Evolutionary conservation across 2,888 invertebrate species (phyloP).

Genomic region (Dynastes grantii): DNA sequence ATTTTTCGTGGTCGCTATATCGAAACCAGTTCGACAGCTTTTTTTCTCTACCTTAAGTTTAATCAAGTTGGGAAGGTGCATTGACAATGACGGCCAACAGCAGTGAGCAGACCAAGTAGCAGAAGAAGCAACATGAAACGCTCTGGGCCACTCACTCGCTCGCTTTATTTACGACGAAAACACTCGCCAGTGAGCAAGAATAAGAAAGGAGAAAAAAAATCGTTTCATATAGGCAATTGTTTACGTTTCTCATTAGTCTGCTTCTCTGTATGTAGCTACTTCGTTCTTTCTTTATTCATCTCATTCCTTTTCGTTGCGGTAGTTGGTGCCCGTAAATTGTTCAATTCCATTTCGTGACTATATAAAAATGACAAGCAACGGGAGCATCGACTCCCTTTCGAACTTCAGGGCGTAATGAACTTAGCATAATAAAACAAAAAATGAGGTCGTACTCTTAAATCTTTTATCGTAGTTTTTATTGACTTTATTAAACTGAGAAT

Average conservation of each 20-base stretch:
- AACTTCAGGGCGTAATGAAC: slow-evolving; percentile 28
- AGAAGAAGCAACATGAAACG: slow-evolving; percentile 28
- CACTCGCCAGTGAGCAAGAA: slow-evolving; percentile 43
- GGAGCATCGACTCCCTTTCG: slow-evolving; percentile 32
- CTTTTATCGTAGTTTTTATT: not conserved
- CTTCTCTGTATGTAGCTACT: slow-evolving; percentile 6
- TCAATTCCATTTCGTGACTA: slow-evolving; percentile 38
- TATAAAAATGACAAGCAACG: slow-evolving; percentile 41
- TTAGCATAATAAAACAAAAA: slow-evolving; percentile 18
- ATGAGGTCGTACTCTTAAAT: slow-evolving; percentile 3
- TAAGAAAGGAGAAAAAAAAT: slow-evolving; percentile 30
- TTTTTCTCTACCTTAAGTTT: slow-evolving; percentile 46
- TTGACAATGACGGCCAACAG: slow-evolving; percentile 39
- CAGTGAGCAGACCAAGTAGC: slow-evolving; percentile 43
- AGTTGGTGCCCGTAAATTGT: slow-evolving; percentile 7
- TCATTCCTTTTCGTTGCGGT: slow-evolving; percentile 10
- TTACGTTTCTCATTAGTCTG: slow-evolving; percentile 40
- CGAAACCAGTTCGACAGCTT: slow-evolving; percentile 42
- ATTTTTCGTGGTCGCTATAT: slow-evolving; percentile 34
- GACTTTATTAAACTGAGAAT: not conserved
- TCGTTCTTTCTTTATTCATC: slow-evolving; percentile 11
- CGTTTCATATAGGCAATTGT: slow-evolving; percentile 44
- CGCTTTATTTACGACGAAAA: slow-evolving; percentile 42
- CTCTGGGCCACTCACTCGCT: slow-evolving; percentile 39
- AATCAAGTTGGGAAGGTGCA: slow-evolving; percentile 46